These are phyloP conservation scores for Hymenopus coronatus DNA, from an alignment of 2,888 invertebrate species.

Conservation along the genomic window DNA sequence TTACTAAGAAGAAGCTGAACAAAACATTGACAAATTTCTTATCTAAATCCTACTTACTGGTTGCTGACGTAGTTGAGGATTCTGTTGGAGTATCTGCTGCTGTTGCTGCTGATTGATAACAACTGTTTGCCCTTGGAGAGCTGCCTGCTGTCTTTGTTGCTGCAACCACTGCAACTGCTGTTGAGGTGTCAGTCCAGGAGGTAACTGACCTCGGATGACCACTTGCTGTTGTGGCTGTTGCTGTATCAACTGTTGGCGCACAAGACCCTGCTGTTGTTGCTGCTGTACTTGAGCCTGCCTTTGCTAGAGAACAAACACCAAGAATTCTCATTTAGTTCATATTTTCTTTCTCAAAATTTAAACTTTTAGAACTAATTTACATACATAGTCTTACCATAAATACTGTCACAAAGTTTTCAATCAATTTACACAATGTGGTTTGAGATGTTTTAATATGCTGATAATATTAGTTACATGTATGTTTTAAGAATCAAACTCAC, in stretches of 20 bases:
- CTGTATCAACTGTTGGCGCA: constrained; percentile 8
- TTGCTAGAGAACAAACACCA: neutral
- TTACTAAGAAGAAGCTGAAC: too few species aligned
- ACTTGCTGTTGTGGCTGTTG: constrained; percentile 28
- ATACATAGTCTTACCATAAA: too few species aligned
- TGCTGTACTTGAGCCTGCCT: constrained; percentile 31
- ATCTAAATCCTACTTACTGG: neutral
- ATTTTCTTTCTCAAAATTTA: neutral
- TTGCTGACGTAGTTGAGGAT: constrained; percentile 22
- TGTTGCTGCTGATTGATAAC: constrained; percentile 18
- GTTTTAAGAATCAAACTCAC: too few species aligned
- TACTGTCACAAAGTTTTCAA: too few species aligned
- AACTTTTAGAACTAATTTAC: too few species aligned
- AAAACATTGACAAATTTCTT: too few species aligned
- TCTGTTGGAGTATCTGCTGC: constrained; percentile 22
- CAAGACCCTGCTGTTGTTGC: constrained; percentile 19
- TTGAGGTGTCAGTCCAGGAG: constrained; percentile 61
- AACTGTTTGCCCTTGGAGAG: constrained; percentile 17
- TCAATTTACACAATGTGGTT: too few species aligned
- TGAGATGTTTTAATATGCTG: too few species aligned
- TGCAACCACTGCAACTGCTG: constrained; percentile 52
- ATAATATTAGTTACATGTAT: too few species aligned
- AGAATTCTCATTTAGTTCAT: neutral
- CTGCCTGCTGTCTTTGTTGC: constrained; percentile 29
- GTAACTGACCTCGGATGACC: constrained; percentile 66